phyloP scores from a whole-genome alignment of 1,140 invertebrate genomes.

The Leptinotarsa texana region DNA sequence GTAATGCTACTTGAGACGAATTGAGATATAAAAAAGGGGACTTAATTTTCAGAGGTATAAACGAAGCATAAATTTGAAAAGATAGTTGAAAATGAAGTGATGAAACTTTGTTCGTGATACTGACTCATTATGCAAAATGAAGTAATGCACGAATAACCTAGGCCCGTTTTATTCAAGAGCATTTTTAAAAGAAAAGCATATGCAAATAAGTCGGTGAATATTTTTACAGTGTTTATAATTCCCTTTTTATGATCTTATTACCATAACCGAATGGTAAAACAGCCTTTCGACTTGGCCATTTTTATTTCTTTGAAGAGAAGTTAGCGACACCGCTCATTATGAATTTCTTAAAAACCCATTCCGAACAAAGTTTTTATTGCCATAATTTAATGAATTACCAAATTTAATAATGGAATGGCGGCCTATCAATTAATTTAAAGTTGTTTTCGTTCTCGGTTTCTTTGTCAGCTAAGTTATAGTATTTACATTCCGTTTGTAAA shows the following conservation, averaged over 20 bases:
- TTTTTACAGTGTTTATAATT: conserved; percentile 58
- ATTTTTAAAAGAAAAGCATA: conserved; percentile 53
- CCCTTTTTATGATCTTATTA: conserved; percentile 53
- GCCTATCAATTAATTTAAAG: conserved; percentile 31
- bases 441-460: conserved; percentile 15
- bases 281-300: conserved; percentile 40
- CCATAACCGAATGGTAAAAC: conserved; percentile 52
- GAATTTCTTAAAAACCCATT: conserved; percentile 48
- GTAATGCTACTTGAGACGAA: conserved; percentile 33
- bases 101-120: conserved; percentile 46
- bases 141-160: conserved; percentile 49
- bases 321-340: conserved; percentile 43
- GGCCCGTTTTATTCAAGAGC: conserved; percentile 45
- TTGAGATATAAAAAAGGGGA: conserved; percentile 33
- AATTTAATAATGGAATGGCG: conserved; percentile 28
- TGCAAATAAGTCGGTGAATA: conserved; percentile 54
- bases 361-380: conserved; percentile 39
- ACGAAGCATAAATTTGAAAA: conserved; percentile 24
- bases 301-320: conserved; percentile 39
- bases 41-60: conserved; percentile 18
- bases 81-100: conserved; percentile 45
- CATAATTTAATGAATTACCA: conserved; percentile 46
- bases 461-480: conserved; percentile 23
- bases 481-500: conserved; percentile 29
- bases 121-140: conserved; percentile 51